Percentiles rank a stretch among this genome's conserved stretches.
These are phyloP conservation scores for Todus mexicanus DNA, from an alignment of 2,797 vertebrate genomes.

Conservation along the genomic window DNA sequence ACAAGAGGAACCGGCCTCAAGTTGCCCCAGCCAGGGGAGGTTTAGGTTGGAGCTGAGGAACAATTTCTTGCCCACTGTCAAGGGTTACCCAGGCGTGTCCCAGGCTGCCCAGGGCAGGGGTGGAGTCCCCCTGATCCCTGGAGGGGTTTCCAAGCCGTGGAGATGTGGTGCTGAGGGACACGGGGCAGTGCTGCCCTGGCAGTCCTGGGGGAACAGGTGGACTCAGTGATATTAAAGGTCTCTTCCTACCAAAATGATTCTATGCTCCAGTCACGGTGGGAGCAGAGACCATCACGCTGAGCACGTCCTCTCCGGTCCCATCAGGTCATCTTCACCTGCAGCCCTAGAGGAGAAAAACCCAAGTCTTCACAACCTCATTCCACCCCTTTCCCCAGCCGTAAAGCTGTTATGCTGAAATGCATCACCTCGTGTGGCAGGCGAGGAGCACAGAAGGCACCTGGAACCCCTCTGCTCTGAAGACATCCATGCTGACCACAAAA, in stretches of 20 bases:
- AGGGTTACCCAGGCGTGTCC: background rate
- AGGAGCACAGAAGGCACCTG: background rate
- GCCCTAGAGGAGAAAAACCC: background rate
- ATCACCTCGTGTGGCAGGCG: accelerated
- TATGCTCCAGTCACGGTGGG: background rate
- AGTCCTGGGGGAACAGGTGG: background rate
- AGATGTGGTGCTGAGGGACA: background rate
- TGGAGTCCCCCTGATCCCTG: background rate
- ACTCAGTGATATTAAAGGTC: background rate
- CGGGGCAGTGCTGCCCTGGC: background rate
- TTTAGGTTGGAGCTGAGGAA: background rate
- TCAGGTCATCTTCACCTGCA: background rate
- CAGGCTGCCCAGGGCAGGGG: background rate
- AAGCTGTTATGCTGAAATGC: background rate
- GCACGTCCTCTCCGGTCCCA: background rate
- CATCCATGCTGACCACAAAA: accelerated
- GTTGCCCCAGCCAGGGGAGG: background rate
- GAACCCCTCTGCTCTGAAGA: background rate
- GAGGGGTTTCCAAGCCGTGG: background rate
- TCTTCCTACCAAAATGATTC: background rate
- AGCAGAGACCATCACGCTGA: accelerated
- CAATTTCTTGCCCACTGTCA: background rate
- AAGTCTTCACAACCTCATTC: background rate
- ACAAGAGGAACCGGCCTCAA: background rate
- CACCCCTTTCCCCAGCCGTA: background rate